Conservation (phyloP, 2,113 vertebrate species). For the Pteropus alecto region DNA sequence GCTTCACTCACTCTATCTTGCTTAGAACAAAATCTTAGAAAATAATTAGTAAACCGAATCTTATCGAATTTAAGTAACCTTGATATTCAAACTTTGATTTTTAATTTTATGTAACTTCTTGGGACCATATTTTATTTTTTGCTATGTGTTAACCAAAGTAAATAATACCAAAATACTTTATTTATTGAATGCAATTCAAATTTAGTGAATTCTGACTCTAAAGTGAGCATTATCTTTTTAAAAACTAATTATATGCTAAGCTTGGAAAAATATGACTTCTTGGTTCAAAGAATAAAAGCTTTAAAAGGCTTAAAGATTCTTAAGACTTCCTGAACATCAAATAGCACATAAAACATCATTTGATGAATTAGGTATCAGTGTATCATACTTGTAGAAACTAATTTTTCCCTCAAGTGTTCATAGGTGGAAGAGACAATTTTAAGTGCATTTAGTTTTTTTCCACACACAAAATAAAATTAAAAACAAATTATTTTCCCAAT, state of each 20-base stretch:
- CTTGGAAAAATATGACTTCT: neutral
- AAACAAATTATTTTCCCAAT: neutral
- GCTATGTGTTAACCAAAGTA: neutral
- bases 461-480: neutral
- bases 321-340: neutral
- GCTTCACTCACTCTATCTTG: neutral
- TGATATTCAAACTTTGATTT: neutral
- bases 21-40: neutral
- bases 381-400: neutral
- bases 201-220: neutral
- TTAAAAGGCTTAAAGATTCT: neutral
- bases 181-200: neutral
- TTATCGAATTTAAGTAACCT: neutral
- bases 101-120: slow-evolving; percentile 6
- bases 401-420: neutral
- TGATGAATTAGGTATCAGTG: neutral
- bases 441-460: neutral
- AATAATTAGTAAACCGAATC: neutral
- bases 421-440: neutral
- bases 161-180: neutral
- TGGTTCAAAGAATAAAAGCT: slow-evolving; percentile 2
- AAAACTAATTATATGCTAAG: neutral
- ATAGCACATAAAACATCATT: neutral
- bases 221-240: neutral
- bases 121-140: neutral